A percentile compares a stretch with the other conserved stretches of the same genome.
Evolutionary conservation across 2,797 vertebrate genomes (phyloP).

Genomic region (Sphenopsis melanotis): DNA sequence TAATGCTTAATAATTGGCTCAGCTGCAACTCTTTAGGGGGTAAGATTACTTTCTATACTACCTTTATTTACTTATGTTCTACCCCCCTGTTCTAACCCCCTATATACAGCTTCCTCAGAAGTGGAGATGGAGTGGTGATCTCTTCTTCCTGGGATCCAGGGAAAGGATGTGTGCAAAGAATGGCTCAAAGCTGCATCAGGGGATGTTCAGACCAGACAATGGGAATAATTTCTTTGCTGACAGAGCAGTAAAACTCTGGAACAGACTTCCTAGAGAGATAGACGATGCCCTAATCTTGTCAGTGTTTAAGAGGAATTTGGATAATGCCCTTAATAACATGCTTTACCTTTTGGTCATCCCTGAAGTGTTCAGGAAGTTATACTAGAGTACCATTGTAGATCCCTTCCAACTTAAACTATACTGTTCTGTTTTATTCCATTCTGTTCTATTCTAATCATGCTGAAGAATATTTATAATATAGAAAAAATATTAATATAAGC

Average conservation of each 20-base stretch:
- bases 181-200: background rate
- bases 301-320: background rate
- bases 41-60: too few species aligned
- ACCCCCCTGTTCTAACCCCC: too few species aligned
- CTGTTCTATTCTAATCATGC: background rate
- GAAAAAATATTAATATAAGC: background rate
- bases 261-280: fast-evolving
- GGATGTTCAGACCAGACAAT: background rate
- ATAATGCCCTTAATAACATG: background rate
- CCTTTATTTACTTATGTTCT: too few species aligned
- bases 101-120: background rate
- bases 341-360: background rate
- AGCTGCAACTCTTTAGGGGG: too few species aligned
- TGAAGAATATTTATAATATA: background rate
- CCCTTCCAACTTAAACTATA: background rate
- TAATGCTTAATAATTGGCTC: too few species aligned
- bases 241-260: background rate
- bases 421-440: background rate
- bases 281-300: background rate
- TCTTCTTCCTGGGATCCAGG: background rate
- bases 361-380: background rate
- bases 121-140: background rate
- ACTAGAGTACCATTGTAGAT: background rate
- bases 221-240: background rate
- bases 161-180: fast-evolving